Conservation (phyloP, 2,888 invertebrate species). For the Hirudinaria manillensis region DNA sequence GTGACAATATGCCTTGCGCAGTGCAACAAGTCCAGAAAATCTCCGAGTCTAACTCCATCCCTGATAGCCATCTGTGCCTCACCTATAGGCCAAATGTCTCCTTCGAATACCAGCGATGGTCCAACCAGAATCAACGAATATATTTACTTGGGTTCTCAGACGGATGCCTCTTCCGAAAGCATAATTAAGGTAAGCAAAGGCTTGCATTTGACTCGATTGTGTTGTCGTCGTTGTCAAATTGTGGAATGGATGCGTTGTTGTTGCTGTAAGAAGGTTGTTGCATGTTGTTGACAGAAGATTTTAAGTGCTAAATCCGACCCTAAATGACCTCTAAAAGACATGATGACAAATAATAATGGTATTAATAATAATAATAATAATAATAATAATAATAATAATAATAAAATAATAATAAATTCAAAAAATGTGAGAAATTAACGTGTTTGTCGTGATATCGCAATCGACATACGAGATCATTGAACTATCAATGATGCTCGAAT, state of each 20-base stretch:
- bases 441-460: too few relatives aligned
- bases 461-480: too few relatives aligned
- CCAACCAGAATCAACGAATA: constrained; percentile 13
- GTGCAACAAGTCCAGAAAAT: background rate
- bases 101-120: background rate
- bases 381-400: too few relatives aligned
- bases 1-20: constrained; percentile 4
- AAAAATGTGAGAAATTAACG: too few relatives aligned
- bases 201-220: background rate
- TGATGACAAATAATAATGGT: background rate
- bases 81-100: background rate
- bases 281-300: too few relatives aligned
- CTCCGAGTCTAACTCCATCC: background rate
- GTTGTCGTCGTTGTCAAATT: background rate
- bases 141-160: constrained; percentile 18
- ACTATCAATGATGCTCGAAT: too few relatives aligned
- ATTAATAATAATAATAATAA: too few relatives aligned
- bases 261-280: too few relatives aligned
- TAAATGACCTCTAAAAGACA: background rate
- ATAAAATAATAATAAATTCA: too few relatives aligned
- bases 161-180: constrained; percentile 4
- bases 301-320: too few relatives aligned
- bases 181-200: background rate
- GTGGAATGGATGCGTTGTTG: background rate
- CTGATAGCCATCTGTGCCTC: background rate